phyloP scores from a whole-genome alignment of 2,888 invertebrate species.

The Folsomia manolachei region DNA sequence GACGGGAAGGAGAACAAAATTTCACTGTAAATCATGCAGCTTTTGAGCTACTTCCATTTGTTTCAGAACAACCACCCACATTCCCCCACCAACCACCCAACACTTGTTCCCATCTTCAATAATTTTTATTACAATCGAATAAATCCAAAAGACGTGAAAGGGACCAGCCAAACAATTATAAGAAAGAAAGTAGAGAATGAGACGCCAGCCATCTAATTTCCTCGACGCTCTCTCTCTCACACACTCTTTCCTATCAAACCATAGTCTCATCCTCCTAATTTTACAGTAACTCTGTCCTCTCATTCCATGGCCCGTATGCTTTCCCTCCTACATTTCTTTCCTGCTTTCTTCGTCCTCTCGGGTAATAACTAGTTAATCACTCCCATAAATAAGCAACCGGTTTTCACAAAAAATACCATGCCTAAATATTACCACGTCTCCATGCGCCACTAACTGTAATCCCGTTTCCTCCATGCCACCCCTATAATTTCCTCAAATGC shows the following conservation, averaged over 20 bases:
- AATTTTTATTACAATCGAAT: constrained; percentile 37
- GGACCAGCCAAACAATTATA: constrained; percentile 15
- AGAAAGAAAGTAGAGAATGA: constrained; percentile 8
- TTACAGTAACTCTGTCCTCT: neutral
- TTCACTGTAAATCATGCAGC: constrained; percentile 39
- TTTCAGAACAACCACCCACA: constrained; percentile 7
- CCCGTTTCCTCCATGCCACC: neutral
- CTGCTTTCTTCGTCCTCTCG: neutral
- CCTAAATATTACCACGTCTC: neutral
- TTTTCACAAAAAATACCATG: constrained; percentile 15
- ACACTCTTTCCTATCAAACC: constrained; percentile 11
- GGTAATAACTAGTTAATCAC: constrained; percentile 27
- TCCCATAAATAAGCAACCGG: constrained; percentile 25
- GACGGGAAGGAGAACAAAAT: constrained; percentile 31
- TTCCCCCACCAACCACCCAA: neutral
- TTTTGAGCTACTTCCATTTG: constrained; percentile 24
- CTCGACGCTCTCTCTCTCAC: too few relatives aligned
- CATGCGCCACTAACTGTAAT: neutral
- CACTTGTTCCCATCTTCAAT: constrained; percentile 26
- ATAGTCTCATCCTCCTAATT: neutral
- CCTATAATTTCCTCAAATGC: too few relatives aligned
- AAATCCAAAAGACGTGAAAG: constrained; percentile 28
- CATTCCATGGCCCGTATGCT: constrained; percentile 17
- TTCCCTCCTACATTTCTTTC: too few relatives aligned
- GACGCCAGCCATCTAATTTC: constrained; percentile 12